Percentiles rank a stretch among this genome's conserved stretches.
Conservation (phyloP, 2,113 vertebrate genomes). For the Callionymus lyra region DNA sequence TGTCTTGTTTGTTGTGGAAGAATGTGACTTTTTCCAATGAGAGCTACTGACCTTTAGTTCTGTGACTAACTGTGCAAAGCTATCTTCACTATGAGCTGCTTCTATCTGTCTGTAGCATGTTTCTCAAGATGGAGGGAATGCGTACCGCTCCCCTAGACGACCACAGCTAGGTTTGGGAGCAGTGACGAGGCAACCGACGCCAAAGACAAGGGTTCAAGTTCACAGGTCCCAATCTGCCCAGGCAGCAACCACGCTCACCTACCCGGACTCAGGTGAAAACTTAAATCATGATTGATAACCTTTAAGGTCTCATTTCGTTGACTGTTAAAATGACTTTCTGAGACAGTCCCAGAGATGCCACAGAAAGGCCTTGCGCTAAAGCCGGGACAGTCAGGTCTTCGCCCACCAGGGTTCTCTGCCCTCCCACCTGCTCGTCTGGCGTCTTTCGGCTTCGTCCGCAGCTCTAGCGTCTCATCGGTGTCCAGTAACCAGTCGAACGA, state of each 20-base stretch:
- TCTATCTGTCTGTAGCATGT: slow-evolving; percentile 18
- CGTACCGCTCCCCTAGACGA: slow-evolving; percentile 81
- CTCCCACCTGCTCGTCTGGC: slow-evolving; percentile 78
- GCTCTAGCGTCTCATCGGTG: slow-evolving; percentile 80
- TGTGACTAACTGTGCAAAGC: too few relatives aligned
- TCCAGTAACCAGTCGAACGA: slow-evolving; percentile 82
- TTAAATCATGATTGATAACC: too few relatives aligned
- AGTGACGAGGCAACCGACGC: slow-evolving; percentile 75
- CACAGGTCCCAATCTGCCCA: slow-evolving; percentile 74
- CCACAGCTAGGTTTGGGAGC: slow-evolving; percentile 87
- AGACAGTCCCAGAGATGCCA: slow-evolving; percentile 54
- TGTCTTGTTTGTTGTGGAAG: too few relatives aligned
- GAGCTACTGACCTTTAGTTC: too few relatives aligned
- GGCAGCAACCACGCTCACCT: slow-evolving; percentile 43
- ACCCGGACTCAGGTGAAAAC: slow-evolving; percentile 74
- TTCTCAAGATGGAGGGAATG: slow-evolving; percentile 52
- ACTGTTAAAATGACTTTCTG: too few relatives aligned
- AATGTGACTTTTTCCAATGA: too few relatives aligned
- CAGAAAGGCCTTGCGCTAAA: slow-evolving; percentile 77
- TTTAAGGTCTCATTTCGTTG: not conserved
- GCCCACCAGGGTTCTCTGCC: slow-evolving; percentile 82
- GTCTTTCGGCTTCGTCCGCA: slow-evolving; percentile 79
- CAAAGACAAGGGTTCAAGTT: slow-evolving; percentile 77
- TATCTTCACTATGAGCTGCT: too few relatives aligned
- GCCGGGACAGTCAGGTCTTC: slow-evolving; percentile 79